A percentile compares a stretch with the other conserved stretches of the same genome.
Conservation (phyloP, 2,797 vertebrate species). For the Euthynnus affinis region DNA sequence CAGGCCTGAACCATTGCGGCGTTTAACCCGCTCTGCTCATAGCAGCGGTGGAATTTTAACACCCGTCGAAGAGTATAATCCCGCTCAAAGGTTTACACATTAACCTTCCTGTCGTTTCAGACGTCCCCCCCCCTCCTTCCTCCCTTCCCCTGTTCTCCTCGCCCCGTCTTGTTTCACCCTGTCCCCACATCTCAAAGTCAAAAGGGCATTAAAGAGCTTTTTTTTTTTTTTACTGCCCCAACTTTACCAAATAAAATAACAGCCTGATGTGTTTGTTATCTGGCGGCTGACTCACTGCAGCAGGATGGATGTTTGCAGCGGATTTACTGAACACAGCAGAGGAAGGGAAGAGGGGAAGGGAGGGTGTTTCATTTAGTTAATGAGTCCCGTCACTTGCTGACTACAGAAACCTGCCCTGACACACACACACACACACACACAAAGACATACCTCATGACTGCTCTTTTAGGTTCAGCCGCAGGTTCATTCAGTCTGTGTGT, state of each 20-base stretch:
- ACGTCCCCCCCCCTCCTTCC: constrained; percentile 43
- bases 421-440: constrained; percentile 6
- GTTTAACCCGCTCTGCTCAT: constrained; percentile 7
- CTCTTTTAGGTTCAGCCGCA: constrained; percentile 40
- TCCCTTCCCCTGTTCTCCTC: too few species aligned
- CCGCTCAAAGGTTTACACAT: constrained; percentile 64
- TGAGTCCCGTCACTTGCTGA: constrained; percentile 53
- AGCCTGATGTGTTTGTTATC: constrained; percentile 47
- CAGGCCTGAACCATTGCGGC: not conserved
- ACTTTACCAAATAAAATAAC: constrained; percentile 48
- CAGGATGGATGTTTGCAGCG: not conserved
- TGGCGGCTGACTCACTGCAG: constrained; percentile 40
- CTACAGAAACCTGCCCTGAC: constrained; percentile 8
- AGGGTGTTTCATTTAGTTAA: constrained; percentile 62
- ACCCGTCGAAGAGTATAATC: constrained; percentile 12
- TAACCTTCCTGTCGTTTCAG: constrained; percentile 65
- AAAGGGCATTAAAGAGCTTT: constrained; percentile 50
- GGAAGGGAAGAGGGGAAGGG: not conserved
- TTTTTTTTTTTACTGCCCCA: constrained; percentile 46
- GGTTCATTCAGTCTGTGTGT: constrained; percentile 40
- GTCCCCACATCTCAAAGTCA: constrained; percentile 25
- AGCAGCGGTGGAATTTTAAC: constrained; percentile 56
- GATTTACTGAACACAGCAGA: constrained; percentile 16
- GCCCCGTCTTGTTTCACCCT: not conserved
- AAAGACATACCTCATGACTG: constrained; percentile 21